These are phyloP conservation scores for Seira musarum DNA, from an alignment of 2,888 invertebrate genomes.

Conservation along the genomic window DNA sequence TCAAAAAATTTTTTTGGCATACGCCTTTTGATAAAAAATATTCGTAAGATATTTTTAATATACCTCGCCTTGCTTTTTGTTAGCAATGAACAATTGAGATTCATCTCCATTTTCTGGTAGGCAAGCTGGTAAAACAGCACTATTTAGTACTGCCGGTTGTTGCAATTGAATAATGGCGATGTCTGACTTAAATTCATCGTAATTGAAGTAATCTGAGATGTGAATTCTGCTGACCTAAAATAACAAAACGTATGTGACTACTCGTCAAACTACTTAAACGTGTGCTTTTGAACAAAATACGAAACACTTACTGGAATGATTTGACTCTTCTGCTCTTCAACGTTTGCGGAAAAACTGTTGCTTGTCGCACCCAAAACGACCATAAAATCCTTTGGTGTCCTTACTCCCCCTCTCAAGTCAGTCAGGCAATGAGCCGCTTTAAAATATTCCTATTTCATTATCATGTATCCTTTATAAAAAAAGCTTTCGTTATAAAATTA, in stretches of 20 bases:
- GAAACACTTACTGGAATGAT: constrained; percentile 42
- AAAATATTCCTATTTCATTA: no score
- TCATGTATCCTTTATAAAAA: no score
- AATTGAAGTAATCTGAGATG: constrained; percentile 45
- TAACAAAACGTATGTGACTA: no score
- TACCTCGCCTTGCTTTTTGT: constrained; percentile 51
- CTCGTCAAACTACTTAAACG: neutral
- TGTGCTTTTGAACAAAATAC: neutral
- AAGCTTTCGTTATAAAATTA: no score
- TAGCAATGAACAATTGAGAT: constrained; percentile 41
- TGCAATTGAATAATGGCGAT: constrained; percentile 40
- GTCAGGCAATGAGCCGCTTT: constrained; percentile 34
- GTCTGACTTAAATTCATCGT: constrained; percentile 48
- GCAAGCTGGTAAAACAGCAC: constrained; percentile 46
- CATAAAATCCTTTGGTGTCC: constrained; percentile 46
- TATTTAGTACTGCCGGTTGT: constrained; percentile 32
- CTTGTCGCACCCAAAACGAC: constrained; percentile 53
- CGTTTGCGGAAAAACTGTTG: constrained; percentile 41
- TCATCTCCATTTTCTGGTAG: constrained; percentile 51
- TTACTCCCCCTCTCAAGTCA: constrained; percentile 25
- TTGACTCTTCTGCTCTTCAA: constrained; percentile 47
- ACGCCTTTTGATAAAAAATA: no score
- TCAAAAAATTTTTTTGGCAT: neutral
- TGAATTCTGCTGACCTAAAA: constrained; percentile 35
- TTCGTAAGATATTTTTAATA: no score